Evolutionary conservation across 2,113 vertebrate species (phyloP).

Genomic region (Melanotaenia duboulayi): DNA sequence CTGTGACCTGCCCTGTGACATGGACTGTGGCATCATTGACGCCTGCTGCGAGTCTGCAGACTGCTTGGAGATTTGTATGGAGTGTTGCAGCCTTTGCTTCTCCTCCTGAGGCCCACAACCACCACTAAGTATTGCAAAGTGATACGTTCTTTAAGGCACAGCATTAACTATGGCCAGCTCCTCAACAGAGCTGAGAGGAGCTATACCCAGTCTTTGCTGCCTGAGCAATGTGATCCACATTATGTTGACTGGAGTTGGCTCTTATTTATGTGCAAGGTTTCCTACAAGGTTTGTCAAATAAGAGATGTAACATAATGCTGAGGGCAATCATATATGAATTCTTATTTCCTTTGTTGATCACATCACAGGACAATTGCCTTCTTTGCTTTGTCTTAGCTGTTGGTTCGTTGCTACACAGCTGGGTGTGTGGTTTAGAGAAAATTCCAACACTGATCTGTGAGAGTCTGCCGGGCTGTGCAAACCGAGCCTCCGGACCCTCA

Average conservation of each 20-base stretch:
- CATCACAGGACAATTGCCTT: slow-evolving; percentile 20
- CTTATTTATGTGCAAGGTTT: slow-evolving; percentile 39
- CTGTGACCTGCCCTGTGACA: slow-evolving; percentile 97
- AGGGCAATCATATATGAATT: slow-evolving; percentile 50
- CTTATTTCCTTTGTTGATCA: slow-evolving; percentile 45
- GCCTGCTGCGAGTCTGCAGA: slow-evolving; percentile 99
- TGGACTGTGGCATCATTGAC: slow-evolving; percentile 99
- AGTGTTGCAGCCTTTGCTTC: slow-evolving; percentile 99
- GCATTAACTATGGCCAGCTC: slow-evolving; percentile 31
- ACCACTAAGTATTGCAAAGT: slow-evolving; percentile 8
- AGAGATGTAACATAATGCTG: slow-evolving; percentile 55
- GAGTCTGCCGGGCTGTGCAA: slow-evolving; percentile 35
- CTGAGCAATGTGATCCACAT: slow-evolving; percentile 31
- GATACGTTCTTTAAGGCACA: slow-evolving; percentile 23
- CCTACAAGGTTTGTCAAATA: slow-evolving; percentile 47
- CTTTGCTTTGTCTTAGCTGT: slow-evolving; percentile 46
- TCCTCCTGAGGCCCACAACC: slow-evolving; percentile 87
- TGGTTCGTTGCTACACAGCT: slow-evolving; percentile 48
- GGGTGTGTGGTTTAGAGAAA: slow-evolving; percentile 32
- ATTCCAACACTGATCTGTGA: slow-evolving; percentile 54
- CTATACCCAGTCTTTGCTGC: slow-evolving; percentile 39
- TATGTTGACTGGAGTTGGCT: slow-evolving; percentile 53
- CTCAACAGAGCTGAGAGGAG: slow-evolving; percentile 25
- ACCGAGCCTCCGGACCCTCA: slow-evolving; percentile 43
- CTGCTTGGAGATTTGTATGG: slow-evolving; percentile 99